A percentile compares a stretch with the other conserved stretches of the same genome.
These are phyloP conservation scores for Icerya purchasi DNA, from an alignment of 2,888 invertebrate species.

Conservation along the genomic window DNA sequence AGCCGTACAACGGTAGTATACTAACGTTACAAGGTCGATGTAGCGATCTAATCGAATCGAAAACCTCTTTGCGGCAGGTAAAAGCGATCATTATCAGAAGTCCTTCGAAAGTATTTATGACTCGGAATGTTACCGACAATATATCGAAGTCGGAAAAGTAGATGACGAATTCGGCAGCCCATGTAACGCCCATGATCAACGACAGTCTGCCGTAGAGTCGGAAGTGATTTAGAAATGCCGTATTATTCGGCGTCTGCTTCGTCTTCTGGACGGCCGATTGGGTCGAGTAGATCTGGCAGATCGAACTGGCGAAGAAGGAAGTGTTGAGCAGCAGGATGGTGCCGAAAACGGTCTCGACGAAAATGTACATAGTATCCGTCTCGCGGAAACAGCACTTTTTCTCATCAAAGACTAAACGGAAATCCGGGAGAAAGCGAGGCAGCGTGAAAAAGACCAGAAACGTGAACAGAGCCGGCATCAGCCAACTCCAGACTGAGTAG, in stretches of 20 bases:
- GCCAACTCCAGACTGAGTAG: slow-evolving; percentile 28
- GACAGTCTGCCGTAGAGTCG: slow-evolving; percentile 28
- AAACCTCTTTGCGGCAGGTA: slow-evolving; percentile 22
- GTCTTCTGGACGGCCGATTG: slow-evolving; percentile 20
- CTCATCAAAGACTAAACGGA: slow-evolving; percentile 6
- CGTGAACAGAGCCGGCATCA: slow-evolving; percentile 25
- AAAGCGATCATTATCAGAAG: slow-evolving; percentile 29
- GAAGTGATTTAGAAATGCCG: slow-evolving; percentile 13
- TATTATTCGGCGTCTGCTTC: slow-evolving; percentile 19
- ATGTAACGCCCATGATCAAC: slow-evolving; percentile 29
- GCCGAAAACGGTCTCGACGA: slow-evolving; percentile 18
- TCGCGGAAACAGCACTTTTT: slow-evolving; percentile 5
- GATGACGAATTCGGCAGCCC: slow-evolving; percentile 28
- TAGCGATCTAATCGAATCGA: slow-evolving; percentile 5
- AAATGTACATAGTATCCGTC: slow-evolving; percentile 11
- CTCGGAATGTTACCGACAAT: slow-evolving; percentile 28
- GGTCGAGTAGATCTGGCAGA: slow-evolving; percentile 25
- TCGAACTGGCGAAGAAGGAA: slow-evolving; percentile 25
- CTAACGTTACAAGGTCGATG: not conserved
- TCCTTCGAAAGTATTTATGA: slow-evolving; percentile 29
- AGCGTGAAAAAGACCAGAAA: slow-evolving; percentile 30
- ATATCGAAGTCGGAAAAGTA: slow-evolving; percentile 25
- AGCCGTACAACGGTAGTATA: not conserved
- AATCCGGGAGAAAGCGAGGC: slow-evolving; percentile 22
- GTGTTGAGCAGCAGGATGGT: slow-evolving; percentile 26